A percentile compares a stretch with the other conserved stretches of the same genome.
Conservation (phyloP, 1,140 invertebrate genomes). For the Leptestheria dahalacensis region DNA sequence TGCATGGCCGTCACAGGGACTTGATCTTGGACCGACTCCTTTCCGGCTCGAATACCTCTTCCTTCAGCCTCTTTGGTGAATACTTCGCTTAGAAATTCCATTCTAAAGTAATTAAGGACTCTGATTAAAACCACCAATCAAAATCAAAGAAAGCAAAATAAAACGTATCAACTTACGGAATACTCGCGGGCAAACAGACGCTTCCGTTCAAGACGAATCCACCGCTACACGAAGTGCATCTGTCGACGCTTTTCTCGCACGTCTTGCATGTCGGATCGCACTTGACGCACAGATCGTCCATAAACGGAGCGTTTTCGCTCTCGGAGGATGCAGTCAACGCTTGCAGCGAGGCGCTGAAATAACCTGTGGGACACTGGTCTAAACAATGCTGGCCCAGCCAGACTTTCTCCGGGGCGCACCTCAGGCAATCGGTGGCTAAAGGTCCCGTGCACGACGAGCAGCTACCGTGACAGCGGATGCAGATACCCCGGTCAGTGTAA, state of each 20-base stretch:
- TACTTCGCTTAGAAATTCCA: not conserved
- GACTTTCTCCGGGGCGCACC: slow-evolving; percentile 57
- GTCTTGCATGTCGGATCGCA: not conserved
- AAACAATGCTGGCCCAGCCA: slow-evolving; percentile 32
- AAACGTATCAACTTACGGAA: not conserved
- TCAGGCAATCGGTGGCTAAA: slow-evolving; percentile 62
- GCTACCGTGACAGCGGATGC: slow-evolving; percentile 61
- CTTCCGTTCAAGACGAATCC: not conserved
- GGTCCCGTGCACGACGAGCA: slow-evolving; percentile 70
- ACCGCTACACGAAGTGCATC: not conserved
- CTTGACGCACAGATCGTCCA: not conserved
- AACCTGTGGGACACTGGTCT: not conserved
- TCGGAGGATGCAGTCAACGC: not conserved
- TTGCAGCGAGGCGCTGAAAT: not conserved
- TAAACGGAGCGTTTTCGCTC: not conserved
- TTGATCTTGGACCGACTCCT: not conserved
- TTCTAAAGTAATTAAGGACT: no score
- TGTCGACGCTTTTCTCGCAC: not conserved
- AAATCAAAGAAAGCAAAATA: not conserved
- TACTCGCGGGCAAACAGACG: not conserved
- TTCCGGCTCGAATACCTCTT: not conserved
- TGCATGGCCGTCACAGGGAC: not conserved
- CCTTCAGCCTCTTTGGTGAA: slow-evolving; percentile 6
- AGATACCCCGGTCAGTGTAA: slow-evolving; percentile 64
- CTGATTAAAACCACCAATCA: not conserved